phyloP scores from a whole-genome alignment of 2,113 vertebrate species.

The Pituophis catenifer region DNA sequence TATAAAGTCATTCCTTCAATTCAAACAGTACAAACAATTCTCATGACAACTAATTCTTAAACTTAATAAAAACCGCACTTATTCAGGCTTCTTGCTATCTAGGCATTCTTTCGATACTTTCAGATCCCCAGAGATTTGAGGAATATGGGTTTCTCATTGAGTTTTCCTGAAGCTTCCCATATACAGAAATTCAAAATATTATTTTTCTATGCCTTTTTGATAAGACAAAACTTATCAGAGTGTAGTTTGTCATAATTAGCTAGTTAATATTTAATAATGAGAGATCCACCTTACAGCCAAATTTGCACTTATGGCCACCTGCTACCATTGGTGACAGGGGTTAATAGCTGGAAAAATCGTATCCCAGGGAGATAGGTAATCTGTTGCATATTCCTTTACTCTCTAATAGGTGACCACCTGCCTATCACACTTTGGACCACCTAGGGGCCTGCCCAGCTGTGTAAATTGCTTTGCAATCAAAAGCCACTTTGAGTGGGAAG shows the following conservation, averaged over 20 bases:
- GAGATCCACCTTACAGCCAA: not conserved
- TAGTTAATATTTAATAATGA: not conserved
- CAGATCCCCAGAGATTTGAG: not conserved
- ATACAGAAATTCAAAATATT: not conserved
- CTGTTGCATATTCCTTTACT: not conserved
- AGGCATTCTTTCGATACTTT: not conserved
- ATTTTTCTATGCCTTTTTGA: not conserved
- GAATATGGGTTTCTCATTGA: not conserved
- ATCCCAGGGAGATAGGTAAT: slow-evolving; percentile 1
- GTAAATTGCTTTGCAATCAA: slow-evolving; percentile 11
- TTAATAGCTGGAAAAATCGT: not conserved
- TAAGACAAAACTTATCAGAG: not conserved
- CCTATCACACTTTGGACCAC: slow-evolving; percentile 25
- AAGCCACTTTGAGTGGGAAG: not conserved
- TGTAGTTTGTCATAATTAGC: not conserved
- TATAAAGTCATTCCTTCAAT: not conserved
- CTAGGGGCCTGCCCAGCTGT: slow-evolving; percentile 18
- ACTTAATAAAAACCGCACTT: not conserved
- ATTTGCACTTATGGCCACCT: not conserved
- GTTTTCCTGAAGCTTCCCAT: not conserved
- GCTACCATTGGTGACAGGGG: not conserved
- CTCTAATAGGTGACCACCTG: slow-evolving; percentile 13
- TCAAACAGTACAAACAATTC: not conserved
- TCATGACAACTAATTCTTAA: not conserved
- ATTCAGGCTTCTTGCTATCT: not conserved